Evolutionary conservation across 2,888 invertebrate species (phyloP).

Genomic region (Megastigmus dorsalis): DNA sequence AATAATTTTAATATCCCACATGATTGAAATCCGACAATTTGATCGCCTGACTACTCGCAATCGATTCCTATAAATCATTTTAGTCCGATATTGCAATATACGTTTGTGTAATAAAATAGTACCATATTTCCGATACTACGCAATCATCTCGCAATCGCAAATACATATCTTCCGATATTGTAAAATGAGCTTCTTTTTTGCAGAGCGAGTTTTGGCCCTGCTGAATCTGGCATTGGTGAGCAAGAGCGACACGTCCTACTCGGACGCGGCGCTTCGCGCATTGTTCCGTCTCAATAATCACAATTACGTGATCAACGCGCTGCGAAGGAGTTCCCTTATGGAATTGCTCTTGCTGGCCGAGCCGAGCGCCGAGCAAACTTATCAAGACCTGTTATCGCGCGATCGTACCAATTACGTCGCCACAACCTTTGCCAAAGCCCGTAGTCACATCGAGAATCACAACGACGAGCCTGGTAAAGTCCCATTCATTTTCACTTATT

Average conservation of each 20-base stretch:
- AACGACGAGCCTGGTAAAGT: conserved; percentile 69
- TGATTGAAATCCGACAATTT: background rate
- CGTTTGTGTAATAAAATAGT: too few relatives aligned
- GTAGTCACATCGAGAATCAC: conserved; percentile 66
- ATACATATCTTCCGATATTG: background rate
- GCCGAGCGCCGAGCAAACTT: conserved; percentile 89
- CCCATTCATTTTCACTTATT: background rate
- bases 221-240: conserved; percentile 91
- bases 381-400: conserved; percentile 81
- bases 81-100: too few relatives aligned
- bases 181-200: conserved; percentile 51
- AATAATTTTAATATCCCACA: background rate
- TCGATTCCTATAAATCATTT: too few relatives aligned
- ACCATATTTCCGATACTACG: too few relatives aligned
- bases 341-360: conserved; percentile 88
- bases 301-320: conserved; percentile 93
- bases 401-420: conserved; percentile 69
- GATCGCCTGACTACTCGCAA: too few relatives aligned
- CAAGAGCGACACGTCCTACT: conserved; percentile 91
- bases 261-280: conserved; percentile 88
- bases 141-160: too few relatives aligned
- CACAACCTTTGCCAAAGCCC: conserved; percentile 69
- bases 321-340: conserved; percentile 89
- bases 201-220: conserved; percentile 92
- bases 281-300: conserved; percentile 96